Percentiles rank a stretch among this genome's conserved stretches.
Evolutionary conservation across 2,113 vertebrate species (phyloP).

Genomic region (Ctenomys sociabilis): DNA sequence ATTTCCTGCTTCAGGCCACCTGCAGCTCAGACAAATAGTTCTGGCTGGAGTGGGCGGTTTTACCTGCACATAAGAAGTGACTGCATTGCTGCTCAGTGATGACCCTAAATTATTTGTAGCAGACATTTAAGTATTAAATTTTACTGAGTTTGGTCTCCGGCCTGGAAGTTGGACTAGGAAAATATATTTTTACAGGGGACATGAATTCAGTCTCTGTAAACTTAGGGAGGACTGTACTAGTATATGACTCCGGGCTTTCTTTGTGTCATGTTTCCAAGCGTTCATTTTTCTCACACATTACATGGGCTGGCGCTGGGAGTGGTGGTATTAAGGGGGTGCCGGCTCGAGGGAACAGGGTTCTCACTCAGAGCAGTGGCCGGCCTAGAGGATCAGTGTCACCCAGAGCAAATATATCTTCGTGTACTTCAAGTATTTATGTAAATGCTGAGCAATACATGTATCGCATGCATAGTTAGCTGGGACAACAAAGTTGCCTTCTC

Average conservation of each 20-base stretch:
- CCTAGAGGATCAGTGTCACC: conserved; percentile 79
- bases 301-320: neutral
- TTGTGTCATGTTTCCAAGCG: conserved; percentile 31
- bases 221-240: neutral
- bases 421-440: conserved; percentile 87
- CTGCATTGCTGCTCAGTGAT: neutral
- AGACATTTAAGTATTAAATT: conserved; percentile 56
- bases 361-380: conserved; percentile 78
- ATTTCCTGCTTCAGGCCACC: neutral
- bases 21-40: neutral
- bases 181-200: conserved; percentile 6
- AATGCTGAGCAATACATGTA: conserved; percentile 82
- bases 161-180: neutral
- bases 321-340: neutral
- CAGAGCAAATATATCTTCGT: conserved; percentile 87
- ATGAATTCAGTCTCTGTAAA: conserved; percentile 53
- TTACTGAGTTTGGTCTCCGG: conserved; percentile 18
- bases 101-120: conserved; percentile 30
- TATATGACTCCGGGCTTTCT: conserved; percentile 30
- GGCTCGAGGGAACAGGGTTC: neutral
- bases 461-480: conserved; percentile 85
- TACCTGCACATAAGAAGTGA: neutral
- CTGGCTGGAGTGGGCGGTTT: conserved; percentile 18
- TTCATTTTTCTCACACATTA: neutral
- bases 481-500: conserved; percentile 86